These are phyloP conservation scores for Macquaria ambigua DNA, from an alignment of 2,113 vertebrate species.

Conservation along the genomic window DNA sequence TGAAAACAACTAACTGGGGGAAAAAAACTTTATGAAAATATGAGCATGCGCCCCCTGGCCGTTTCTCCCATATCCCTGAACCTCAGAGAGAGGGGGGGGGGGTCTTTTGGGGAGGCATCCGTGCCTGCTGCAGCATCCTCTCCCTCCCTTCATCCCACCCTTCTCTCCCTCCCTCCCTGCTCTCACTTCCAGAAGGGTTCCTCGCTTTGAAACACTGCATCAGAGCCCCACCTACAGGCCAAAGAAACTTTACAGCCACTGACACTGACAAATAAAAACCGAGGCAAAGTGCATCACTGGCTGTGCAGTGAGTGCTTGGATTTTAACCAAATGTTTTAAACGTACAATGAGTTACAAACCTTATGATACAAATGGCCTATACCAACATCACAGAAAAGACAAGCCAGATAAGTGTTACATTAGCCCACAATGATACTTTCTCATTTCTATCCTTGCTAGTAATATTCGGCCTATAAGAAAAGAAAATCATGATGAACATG, in stretches of 20 bases:
- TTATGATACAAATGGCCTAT: background rate
- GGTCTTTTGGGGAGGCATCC: background rate
- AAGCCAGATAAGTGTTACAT: background rate
- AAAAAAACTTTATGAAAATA: background rate
- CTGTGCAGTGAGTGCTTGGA: too few species aligned
- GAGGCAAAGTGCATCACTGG: slow-evolving; percentile 3
- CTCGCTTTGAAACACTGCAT: slow-evolving; percentile 82
- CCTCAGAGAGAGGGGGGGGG: background rate
- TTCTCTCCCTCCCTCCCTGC: background rate
- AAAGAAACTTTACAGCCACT: slow-evolving; percentile 39
- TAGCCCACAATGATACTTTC: background rate
- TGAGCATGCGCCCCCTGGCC: background rate
- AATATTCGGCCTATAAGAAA: background rate
- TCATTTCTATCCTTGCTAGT: background rate
- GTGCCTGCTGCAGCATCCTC: slow-evolving; percentile 59
- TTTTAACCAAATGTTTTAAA: background rate
- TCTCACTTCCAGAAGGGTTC: slow-evolving; percentile 27
- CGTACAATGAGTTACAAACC: too few species aligned
- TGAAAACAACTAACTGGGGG: background rate
- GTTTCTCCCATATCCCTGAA: background rate
- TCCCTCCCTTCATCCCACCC: slow-evolving; percentile 1
- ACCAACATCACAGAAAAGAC: background rate
- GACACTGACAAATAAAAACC: slow-evolving; percentile 19
- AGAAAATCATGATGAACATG: too few species aligned
- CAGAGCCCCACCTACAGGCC: slow-evolving; percentile 87